Percentiles rank a stretch among this genome's conserved stretches.
Conservation (phyloP, 2,113 vertebrate species). For the Amphiprion ocellaris region DNA sequence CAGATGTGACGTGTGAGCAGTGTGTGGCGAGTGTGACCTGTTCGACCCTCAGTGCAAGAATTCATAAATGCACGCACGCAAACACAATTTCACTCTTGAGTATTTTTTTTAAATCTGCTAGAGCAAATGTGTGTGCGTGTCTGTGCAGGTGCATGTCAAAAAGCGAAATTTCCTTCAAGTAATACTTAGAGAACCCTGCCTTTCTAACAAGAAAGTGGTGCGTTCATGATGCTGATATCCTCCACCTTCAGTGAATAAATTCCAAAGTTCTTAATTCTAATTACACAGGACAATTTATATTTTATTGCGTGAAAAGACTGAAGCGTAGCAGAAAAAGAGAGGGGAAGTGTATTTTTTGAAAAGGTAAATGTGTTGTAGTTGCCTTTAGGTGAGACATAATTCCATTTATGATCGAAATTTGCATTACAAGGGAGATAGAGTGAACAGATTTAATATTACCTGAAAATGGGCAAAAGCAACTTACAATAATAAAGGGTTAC, state of each 20-base stretch:
- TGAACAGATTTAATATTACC: constrained; percentile 65
- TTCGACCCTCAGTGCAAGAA: constrained; percentile 21
- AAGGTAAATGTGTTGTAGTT: constrained; percentile 33
- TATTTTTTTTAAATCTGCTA: neutral
- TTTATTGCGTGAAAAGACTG: constrained; percentile 41
- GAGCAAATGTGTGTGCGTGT: neutral
- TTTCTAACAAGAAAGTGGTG: constrained; percentile 20
- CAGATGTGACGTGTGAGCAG: constrained; percentile 16
- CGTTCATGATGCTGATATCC: constrained; percentile 29
- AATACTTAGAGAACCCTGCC: neutral
- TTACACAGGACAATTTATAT: constrained; percentile 43
- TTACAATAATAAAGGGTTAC: constrained; percentile 54
- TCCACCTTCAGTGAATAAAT: constrained; percentile 38
- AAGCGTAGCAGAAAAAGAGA: constrained; percentile 32
- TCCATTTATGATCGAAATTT: constrained; percentile 68
- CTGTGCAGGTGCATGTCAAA: constrained; percentile 27
- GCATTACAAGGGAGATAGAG: constrained; percentile 69
- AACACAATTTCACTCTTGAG: constrained; percentile 18
- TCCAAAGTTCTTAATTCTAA: constrained; percentile 53
- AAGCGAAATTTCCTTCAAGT: constrained; percentile 19
- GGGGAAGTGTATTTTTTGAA: constrained; percentile 25
- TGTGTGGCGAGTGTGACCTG: constrained; percentile 37
- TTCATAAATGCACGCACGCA: constrained; percentile 10
- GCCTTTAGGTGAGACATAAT: constrained; percentile 65
- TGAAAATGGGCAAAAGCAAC: constrained; percentile 54